Percentiles rank a stretch among this genome's conserved stretches.
These are phyloP conservation scores for Harmothoe impar DNA, from an alignment of 2,888 invertebrate genomes.

Conservation along the genomic window DNA sequence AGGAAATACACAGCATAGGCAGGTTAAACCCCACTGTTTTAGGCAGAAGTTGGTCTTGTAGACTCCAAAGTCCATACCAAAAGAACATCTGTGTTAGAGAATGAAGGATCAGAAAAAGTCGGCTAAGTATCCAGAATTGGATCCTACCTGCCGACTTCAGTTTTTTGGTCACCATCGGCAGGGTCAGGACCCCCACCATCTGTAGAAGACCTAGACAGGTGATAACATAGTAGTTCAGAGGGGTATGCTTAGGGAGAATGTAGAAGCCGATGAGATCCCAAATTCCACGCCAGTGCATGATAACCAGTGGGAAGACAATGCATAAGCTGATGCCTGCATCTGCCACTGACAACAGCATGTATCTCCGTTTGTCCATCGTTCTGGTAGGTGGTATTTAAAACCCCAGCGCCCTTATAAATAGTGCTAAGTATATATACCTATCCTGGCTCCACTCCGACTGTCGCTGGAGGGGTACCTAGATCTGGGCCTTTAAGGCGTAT, in stretches of 20 bases:
- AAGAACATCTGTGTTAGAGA: conserved; percentile 38
- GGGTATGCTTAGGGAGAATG: neutral
- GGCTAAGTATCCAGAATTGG: neutral
- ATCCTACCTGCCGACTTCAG: neutral
- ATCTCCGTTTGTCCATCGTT: neutral
- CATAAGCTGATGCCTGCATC: conserved; percentile 18
- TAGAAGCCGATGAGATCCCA: conserved; percentile 56
- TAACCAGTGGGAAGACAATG: conserved; percentile 30
- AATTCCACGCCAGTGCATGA: conserved; percentile 20
- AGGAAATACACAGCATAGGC: neutral
- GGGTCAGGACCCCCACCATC: conserved; percentile 1
- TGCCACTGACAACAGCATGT: neutral
- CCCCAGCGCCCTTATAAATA: too few species aligned
- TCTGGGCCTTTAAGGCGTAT: too few species aligned
- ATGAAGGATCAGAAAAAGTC: conserved; percentile 37
- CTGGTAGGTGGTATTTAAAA: too few species aligned
- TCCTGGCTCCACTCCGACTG: too few species aligned
- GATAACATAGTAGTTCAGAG: conserved; percentile 5
- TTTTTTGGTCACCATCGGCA: neutral
- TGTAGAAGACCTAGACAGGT: conserved; percentile 21
- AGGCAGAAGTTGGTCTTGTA: neutral
- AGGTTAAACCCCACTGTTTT: too few species aligned
- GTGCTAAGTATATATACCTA: too few species aligned
- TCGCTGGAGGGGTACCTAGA: too few species aligned
- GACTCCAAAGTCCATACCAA: conserved; percentile 48